Base-by-base conservation (phyloP, 2,797 vertebrate species). In the Picus viridis region DNA sequence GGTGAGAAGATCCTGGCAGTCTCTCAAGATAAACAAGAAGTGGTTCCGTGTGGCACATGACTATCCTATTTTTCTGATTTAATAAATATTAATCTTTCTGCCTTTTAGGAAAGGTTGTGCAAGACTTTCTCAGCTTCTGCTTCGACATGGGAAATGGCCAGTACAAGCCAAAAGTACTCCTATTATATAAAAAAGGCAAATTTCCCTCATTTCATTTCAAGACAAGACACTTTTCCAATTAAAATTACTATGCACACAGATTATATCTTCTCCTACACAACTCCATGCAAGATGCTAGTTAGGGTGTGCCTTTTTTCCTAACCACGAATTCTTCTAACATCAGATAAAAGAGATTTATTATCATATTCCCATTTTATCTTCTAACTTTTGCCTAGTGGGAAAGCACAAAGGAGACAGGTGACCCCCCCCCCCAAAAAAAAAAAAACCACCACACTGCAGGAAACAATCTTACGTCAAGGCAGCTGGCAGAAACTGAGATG, bases 341-440 rank as follows among this genome's bases (percentile, higher is more conserved):
- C 94, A 95, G 94, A 95, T 91, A 95, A 92, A 89, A 58, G 67
- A 86, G 92, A 96, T 93, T 95, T 96, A 96, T 74, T 14, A 2
- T 58, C n/a, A 43, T 54, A 74, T 53, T 89, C 72, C 53, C 30
- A 80, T 84, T 86, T 95, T 95, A 83, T 92, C 92, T 94, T 72
- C 51, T 84, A 86, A 88, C 69, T 95, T 95, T 90, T 91, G 85
- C 93, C 83, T 61, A 76, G 62, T 91, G 65, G 83, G 89, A 92
- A 93, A 88, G 68, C 12, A 3, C 36, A 79, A 86, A 84, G 72
- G n/a, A 88, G 81, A 95, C 91, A 95, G 93, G 91, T 93, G 87
- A 95, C 86, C 71, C 65, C 24, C 7, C 30, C 39, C 11, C 34
- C n/a, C n/a, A n/a, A n/a, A 34, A 8, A 34, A 34, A 34, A 34